phyloP scores from a whole-genome alignment of 2,888 invertebrate species.

The Podotricha telesiphe region DNA sequence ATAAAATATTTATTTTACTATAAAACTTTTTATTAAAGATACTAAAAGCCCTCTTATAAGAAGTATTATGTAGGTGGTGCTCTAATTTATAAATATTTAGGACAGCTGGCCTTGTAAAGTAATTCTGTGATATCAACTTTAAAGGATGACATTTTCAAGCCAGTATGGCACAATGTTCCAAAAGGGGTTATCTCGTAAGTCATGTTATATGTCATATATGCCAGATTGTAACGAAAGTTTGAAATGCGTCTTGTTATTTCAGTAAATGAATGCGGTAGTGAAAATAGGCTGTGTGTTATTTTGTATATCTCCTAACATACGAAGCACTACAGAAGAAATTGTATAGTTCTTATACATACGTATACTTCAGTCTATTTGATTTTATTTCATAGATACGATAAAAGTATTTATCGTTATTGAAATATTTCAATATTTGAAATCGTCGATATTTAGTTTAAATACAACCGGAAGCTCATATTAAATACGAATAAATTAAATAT shows the following conservation, averaged over 20 bases:
- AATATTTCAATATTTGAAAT: too few relatives aligned
- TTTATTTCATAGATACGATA: background rate
- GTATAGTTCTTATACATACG: background rate
- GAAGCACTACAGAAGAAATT: background rate
- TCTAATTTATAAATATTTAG: background rate
- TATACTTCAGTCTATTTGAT: background rate
- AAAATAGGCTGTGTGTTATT: background rate
- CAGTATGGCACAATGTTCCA: conserved; percentile 12
- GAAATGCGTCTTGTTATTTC: conserved; percentile 28
- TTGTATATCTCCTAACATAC: background rate
- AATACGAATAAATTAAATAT: too few relatives aligned
- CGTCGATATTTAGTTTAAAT: too few relatives aligned
- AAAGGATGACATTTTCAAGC: conserved; percentile 5
- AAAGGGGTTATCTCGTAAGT: conserved; percentile 32
- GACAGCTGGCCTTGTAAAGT: background rate
- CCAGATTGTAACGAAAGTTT: conserved; percentile 14
- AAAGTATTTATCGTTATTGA: too few relatives aligned
- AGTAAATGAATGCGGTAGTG: conserved; percentile 13
- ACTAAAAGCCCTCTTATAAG: background rate
- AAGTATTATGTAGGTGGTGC: background rate
- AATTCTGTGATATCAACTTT: conserved; percentile 13
- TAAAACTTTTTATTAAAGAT: background rate
- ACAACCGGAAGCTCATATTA: too few relatives aligned
- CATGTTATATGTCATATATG: conserved; percentile 16
- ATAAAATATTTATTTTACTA: too few relatives aligned